phyloP scores from a whole-genome alignment of 2,888 invertebrate genomes.

The Yponomeuta malinellus region DNA sequence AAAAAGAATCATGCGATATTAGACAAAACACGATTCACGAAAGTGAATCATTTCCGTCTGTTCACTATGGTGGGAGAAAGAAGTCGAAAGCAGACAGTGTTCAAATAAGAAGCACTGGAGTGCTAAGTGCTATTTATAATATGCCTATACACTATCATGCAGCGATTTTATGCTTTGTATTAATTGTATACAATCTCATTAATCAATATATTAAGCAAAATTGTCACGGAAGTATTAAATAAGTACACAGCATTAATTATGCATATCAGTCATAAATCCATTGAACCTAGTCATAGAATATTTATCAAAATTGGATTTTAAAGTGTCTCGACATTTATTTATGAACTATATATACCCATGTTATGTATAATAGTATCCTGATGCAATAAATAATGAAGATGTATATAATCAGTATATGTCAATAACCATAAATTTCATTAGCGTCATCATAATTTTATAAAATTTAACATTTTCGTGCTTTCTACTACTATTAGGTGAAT shows the following conservation, averaged over 20 bases:
- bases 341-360: neutral
- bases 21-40: neutral
- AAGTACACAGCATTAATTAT: conserved; percentile 21
- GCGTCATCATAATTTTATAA: neutral
- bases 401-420: conserved; percentile 48
- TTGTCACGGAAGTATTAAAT: conserved; percentile 48
- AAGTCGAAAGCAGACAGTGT: conserved; percentile 50
- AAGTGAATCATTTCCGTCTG: conserved; percentile 4
- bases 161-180: conserved; percentile 65
- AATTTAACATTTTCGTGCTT: conserved; percentile 66
- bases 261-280: conserved; percentile 29
- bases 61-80: neutral
- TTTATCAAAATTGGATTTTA: conserved; percentile 24
- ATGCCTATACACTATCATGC: conserved; percentile 73
- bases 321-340: neutral
- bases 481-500: conserved; percentile 36
- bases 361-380: conserved; percentile 7
- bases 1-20: conserved; percentile 18
- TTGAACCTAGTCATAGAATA: conserved; percentile 61
- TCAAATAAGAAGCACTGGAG: conserved; percentile 43
- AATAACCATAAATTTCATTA: conserved; percentile 28
- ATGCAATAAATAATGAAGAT: conserved; percentile 29
- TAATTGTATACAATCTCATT: conserved; percentile 71
- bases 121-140: conserved; percentile 57
- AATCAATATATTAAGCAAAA: conserved; percentile 70